Evolutionary conservation across 2,113 vertebrate species (phyloP), one percentile per base, ranked within the genome.

Genomic region (Poeciliopsis prolifica): DNA sequence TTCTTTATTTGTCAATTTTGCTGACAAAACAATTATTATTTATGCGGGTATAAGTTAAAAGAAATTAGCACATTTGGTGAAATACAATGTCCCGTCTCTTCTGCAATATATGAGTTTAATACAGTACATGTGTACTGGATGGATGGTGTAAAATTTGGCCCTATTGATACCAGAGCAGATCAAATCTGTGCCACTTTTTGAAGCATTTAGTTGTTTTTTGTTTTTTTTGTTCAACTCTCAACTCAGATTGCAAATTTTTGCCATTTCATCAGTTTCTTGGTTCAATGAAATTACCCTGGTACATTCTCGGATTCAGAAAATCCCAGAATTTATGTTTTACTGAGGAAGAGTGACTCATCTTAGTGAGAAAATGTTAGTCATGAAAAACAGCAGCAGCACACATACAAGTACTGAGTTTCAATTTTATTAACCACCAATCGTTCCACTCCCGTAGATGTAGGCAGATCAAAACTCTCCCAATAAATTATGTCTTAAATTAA

Each of bases 401-500:
- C 31, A 14, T 3, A 3, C 40, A 14, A n/a, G 0, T 62, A 26
- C 69, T 1, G 22, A 58, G 29, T 80, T 88, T 28, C 26, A 9
- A 60, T 84, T 89, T 90, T 90, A 82, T 90, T 82, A 72, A 61
- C 79, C 61, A 74, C 75, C 85, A 88, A 88, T 81, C 61, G 73
- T 75, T 83, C 87, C 81, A 61, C 83, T 88, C 79, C 70, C 73
- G 87, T 12, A 65, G 83, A 89, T 69, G 82, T 67, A 85, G 86
- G 87, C 74, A 84, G 73, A 83, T 73, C 33, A 87, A 87, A 67
- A 88, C 86, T 88, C 79, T 79, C 86, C 80, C 80, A 92, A 92
- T 92, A 93, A 93, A 78, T 92, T 93, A 92, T 69, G 79, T 86
- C 54, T 92, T 92, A 92, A 92, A 93, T 92, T 92, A 87, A 87